Conservation (phyloP, 2,113 vertebrate species). For the Falcunculus frontatus region DNA sequence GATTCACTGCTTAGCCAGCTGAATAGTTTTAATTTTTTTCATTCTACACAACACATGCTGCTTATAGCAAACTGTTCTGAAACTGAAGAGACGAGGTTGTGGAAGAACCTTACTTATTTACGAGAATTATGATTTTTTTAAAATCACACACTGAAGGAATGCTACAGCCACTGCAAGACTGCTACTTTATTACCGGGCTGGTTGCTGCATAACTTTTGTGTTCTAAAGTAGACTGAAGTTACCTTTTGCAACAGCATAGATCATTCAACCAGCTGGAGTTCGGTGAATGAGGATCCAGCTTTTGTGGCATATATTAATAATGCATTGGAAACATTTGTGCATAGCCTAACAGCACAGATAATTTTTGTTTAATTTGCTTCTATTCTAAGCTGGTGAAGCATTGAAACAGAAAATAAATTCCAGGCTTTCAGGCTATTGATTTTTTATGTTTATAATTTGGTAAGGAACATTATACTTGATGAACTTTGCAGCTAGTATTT, state of each 20-base stretch:
- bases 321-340: slow-evolving; percentile 3
- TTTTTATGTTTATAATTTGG: slow-evolving; percentile 31
- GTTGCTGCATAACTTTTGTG: background rate
- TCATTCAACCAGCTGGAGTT: slow-evolving; percentile 36
- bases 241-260: background rate
- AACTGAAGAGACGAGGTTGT: background rate
- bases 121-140: background rate
- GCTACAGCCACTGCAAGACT: background rate
- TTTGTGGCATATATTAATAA: slow-evolving; percentile 63
- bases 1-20: background rate
- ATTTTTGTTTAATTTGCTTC: slow-evolving; percentile 53
- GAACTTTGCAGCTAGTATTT: slow-evolving; percentile 59
- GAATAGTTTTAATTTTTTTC: background rate
- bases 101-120: background rate
- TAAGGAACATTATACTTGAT: slow-evolving; percentile 16
- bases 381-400: background rate
- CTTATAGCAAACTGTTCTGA: background rate
- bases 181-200: background rate
- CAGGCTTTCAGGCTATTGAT: slow-evolving; percentile 21
- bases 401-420: slow-evolving; percentile 15
- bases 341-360: slow-evolving; percentile 11
- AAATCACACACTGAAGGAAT: background rate
- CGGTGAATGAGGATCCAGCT: background rate
- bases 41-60: background rate
- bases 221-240: slow-evolving; percentile 4